A percentile compares a stretch with the other conserved stretches of the same genome.
These are phyloP conservation scores for Propithecus coquereli DNA, from an alignment of 2,113 vertebrate species.

Conservation along the genomic window DNA sequence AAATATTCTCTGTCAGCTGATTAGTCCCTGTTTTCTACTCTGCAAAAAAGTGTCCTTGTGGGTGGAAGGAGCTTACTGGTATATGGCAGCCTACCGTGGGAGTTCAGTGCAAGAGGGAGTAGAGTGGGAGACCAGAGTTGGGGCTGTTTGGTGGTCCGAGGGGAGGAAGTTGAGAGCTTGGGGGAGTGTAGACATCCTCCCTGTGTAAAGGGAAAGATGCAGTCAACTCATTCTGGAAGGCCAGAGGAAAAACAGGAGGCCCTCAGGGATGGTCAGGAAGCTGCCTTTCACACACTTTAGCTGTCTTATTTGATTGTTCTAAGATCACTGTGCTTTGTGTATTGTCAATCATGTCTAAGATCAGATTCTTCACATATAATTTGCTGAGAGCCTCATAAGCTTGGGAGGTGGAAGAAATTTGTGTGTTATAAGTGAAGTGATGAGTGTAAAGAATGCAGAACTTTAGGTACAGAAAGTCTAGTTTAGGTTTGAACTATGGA, in stretches of 20 bases:
- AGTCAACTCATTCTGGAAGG: rapidly evolving
- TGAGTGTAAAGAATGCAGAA: neutral
- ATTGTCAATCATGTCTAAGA: neutral
- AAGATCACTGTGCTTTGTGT: neutral
- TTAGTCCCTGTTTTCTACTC: neutral
- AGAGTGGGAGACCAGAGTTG: neutral
- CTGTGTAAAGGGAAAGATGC: neutral
- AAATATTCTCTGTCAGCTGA: neutral
- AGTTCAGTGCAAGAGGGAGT: neutral
- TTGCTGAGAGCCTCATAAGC: neutral
- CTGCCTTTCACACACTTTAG: neutral
- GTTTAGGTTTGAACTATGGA: neutral
- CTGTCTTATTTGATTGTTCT: neutral
- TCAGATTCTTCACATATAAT: neutral
- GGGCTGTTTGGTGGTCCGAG: neutral
- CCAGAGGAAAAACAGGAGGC: neutral
- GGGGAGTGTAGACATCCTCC: neutral
- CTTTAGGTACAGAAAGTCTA: neutral
- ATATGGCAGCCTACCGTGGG: neutral
- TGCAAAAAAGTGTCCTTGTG: neutral
- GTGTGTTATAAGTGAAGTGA: neutral
- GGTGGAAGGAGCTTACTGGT: neutral
- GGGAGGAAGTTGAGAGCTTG: neutral
- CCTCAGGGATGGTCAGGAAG: neutral
- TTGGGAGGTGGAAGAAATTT: neutral